A percentile compares a stretch with the other conserved stretches of the same genome.
Conservation (phyloP, 2,113 vertebrate genomes). For the Cranoglanis bouderius region DNA sequence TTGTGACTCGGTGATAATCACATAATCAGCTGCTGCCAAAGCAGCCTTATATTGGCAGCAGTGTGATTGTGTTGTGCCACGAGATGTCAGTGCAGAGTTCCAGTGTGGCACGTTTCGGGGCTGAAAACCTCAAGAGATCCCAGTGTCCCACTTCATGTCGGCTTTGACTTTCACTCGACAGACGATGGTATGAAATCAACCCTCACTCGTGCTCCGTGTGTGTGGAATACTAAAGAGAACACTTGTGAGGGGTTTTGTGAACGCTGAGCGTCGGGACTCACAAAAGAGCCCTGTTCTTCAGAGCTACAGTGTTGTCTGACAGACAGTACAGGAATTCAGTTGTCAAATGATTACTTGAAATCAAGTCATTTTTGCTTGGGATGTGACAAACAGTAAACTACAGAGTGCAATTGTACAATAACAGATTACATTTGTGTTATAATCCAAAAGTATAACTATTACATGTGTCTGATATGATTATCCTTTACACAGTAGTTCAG, state of each 20-base stretch:
- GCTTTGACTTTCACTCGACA: conserved; percentile 46
- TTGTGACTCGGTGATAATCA: conserved; percentile 7
- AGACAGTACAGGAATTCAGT: conserved; percentile 54
- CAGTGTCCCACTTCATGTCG: conserved; percentile 43
- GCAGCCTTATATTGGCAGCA: conserved; percentile 3
- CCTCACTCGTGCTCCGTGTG: conserved; percentile 20
- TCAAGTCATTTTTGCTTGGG: conserved; percentile 7
- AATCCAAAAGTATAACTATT: background rate
- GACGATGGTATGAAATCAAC: conserved; percentile 47
- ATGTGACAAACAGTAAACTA: conserved; percentile 27
- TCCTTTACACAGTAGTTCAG: background rate
- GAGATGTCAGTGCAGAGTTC: conserved; percentile 67
- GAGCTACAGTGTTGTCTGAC: conserved; percentile 41
- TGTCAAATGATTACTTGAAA: conserved; percentile 35
- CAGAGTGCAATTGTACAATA: conserved; percentile 2
- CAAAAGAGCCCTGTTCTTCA: background rate
- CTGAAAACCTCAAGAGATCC: conserved; percentile 26
- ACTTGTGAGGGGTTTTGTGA: conserved; percentile 19
- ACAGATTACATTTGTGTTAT: background rate
- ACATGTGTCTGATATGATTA: background rate
- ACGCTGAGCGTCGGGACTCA: background rate
- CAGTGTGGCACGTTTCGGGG: conserved; percentile 15
- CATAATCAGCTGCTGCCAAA: conserved; percentile 11
- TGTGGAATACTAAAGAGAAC: conserved; percentile 41
- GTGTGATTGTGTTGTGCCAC: conserved; percentile 54